phyloP scores from a whole-genome alignment of 2,797 vertebrate genomes.

The Psittacula derbiana region DNA sequence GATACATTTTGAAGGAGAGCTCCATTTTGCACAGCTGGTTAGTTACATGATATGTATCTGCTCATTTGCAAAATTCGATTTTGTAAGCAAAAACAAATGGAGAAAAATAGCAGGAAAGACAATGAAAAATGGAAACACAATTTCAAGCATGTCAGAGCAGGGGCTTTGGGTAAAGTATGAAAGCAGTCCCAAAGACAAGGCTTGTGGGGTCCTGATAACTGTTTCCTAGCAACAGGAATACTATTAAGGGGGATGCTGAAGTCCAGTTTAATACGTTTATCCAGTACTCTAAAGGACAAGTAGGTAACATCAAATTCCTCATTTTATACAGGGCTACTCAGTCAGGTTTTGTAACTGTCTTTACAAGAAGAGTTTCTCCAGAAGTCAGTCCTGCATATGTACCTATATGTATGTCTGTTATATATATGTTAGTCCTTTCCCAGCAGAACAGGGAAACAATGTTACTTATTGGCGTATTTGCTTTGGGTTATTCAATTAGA shows the following conservation, averaged over 20 bases:
- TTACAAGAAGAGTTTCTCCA: not conserved
- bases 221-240: slow-evolving; percentile 80
- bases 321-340: slow-evolving; percentile 43
- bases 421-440: not conserved
- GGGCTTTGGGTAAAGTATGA: slow-evolving; percentile 48
- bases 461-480: not conserved
- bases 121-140: slow-evolving; percentile 70
- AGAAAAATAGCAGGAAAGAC: slow-evolving; percentile 47
- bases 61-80: slow-evolving; percentile 72
- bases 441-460: not conserved
- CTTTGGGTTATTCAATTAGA: not conserved
- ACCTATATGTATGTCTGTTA: not conserved
- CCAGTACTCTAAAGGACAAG: slow-evolving; percentile 48
- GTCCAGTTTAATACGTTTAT: slow-evolving; percentile 64
- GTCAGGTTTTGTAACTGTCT: not conserved
- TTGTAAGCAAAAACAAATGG: slow-evolving; percentile 71
- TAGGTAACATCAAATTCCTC: slow-evolving; percentile 43
- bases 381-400: not conserved
- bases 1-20: not conserved
- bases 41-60: slow-evolving; percentile 48
- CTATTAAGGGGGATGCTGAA: slow-evolving; percentile 55
- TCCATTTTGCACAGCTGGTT: slow-evolving; percentile 59
- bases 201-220: slow-evolving; percentile 65
- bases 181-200: slow-evolving; percentile 58
- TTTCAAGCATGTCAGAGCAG: slow-evolving; percentile 65